Conservation (phyloP, 2,797 vertebrate genomes). For the Nannoperca australis region DNA sequence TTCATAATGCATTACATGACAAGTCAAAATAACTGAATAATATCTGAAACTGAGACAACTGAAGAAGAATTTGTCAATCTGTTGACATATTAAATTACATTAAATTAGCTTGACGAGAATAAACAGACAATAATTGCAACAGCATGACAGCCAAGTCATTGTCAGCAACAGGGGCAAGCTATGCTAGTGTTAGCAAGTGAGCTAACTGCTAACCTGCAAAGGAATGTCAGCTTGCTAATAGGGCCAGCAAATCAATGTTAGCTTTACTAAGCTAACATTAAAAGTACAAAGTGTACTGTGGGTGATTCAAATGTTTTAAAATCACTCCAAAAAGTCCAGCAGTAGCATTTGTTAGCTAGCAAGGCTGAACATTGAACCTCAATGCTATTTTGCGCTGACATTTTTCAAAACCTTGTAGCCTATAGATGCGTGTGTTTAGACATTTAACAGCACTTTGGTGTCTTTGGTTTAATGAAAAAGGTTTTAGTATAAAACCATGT, state of each 20-base stretch:
- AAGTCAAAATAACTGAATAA: background rate
- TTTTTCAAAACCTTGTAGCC: no score
- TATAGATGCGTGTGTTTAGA: background rate
- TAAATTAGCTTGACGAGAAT: background rate
- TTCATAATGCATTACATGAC: background rate
- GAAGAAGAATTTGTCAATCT: background rate
- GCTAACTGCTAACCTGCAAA: background rate
- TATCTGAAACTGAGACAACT: background rate
- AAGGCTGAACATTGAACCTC: background rate
- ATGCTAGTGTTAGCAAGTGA: background rate
- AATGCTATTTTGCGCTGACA: background rate
- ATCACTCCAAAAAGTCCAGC: no score
- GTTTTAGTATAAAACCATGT: background rate
- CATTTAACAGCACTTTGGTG: background rate
- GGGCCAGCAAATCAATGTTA: background rate
- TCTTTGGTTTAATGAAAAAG: background rate
- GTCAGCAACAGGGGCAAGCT: background rate
- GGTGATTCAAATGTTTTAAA: background rate
- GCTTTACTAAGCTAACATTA: background rate
- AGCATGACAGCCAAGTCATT: background rate
- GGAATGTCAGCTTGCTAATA: background rate
- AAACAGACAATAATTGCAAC: no score
- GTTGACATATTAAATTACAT: background rate
- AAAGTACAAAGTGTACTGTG: background rate
- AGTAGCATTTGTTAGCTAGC: background rate